Percentiles rank a stretch among this genome's conserved stretches.
Conservation (phyloP, 2,888 invertebrate species). For the Drosophila fulvimacula region DNA sequence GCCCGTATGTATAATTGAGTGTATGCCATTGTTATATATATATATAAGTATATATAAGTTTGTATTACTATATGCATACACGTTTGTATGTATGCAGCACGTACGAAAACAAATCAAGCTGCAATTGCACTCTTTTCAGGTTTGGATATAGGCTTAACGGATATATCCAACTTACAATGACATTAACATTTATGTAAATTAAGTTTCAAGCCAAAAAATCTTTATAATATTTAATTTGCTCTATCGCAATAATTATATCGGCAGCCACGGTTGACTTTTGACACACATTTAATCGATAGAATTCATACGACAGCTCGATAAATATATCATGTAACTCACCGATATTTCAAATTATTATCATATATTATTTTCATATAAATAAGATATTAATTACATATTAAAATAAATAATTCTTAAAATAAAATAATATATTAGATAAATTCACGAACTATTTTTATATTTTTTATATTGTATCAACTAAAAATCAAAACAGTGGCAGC, state of each 20-base stretch:
- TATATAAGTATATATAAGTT: no score
- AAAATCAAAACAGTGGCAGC: no score
- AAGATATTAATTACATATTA: no score
- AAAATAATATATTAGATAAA: no score
- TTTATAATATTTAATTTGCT: constrained; percentile 16
- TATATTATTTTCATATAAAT: no score
- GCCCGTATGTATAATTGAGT: neutral
- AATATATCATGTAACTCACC: neutral
- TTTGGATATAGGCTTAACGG: constrained; percentile 4
- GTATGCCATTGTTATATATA: neutral
- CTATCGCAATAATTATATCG: constrained; percentile 21
- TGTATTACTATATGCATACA: neutral
- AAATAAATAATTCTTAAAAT: no score
- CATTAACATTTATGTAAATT: constrained; percentile 26
- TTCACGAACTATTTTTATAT: no score
- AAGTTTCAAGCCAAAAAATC: neutral
- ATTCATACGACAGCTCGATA: neutral
- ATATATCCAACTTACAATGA: constrained; percentile 14
- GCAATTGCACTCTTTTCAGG: constrained; percentile 20
- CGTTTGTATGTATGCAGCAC: constrained; percentile 19
- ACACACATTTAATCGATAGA: constrained; percentile 5
- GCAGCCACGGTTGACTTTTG: constrained; percentile 20
- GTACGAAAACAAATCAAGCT: constrained; percentile 25
- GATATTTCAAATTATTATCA: no score
- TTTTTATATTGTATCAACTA: no score